Evolutionary conservation across 2,888 invertebrate species (phyloP).

Genomic region (Amphiduros pacificus): DNA sequence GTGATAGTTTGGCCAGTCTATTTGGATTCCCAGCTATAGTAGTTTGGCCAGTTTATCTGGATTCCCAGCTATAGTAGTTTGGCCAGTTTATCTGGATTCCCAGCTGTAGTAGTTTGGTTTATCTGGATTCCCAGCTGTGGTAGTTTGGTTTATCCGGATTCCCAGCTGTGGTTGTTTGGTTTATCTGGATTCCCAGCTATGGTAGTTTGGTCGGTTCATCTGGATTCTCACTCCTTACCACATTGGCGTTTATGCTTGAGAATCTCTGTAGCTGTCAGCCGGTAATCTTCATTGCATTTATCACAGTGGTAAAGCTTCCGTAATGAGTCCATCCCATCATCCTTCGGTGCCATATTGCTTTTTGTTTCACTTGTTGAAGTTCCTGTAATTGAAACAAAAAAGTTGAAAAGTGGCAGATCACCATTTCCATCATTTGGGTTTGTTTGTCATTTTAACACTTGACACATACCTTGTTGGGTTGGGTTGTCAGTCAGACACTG

Average conservation of each 20-base stretch:
- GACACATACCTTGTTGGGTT: neutral
- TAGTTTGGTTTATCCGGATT: too few species aligned
- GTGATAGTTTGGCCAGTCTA: too few species aligned
- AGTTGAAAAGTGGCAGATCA: neutral
- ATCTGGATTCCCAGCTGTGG: too few species aligned
- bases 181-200: too few species aligned
- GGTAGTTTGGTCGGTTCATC: too few species aligned
- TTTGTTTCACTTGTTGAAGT: neutral
- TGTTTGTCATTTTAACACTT: neutral
- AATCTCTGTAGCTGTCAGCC: slow-evolving; percentile 80
- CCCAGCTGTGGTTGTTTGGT: too few species aligned
- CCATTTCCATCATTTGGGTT: neutral
- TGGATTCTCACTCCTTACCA: too few species aligned
- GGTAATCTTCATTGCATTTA: slow-evolving; percentile 70
- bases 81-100: too few species aligned
- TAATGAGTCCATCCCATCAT: slow-evolving; percentile 42
- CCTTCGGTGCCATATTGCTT: slow-evolving; percentile 34
- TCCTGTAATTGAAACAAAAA: neutral
- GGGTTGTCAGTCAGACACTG: slow-evolving; percentile 56
- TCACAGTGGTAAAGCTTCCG: slow-evolving; percentile 71
- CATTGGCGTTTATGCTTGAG: slow-evolving; percentile 73
- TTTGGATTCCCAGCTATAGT: too few species aligned
- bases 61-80: too few species aligned
- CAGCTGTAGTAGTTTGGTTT: too few species aligned
- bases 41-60: too few species aligned